phyloP scores from a whole-genome alignment of 2,113 vertebrate genomes.

The Geococcyx californianus region DNA sequence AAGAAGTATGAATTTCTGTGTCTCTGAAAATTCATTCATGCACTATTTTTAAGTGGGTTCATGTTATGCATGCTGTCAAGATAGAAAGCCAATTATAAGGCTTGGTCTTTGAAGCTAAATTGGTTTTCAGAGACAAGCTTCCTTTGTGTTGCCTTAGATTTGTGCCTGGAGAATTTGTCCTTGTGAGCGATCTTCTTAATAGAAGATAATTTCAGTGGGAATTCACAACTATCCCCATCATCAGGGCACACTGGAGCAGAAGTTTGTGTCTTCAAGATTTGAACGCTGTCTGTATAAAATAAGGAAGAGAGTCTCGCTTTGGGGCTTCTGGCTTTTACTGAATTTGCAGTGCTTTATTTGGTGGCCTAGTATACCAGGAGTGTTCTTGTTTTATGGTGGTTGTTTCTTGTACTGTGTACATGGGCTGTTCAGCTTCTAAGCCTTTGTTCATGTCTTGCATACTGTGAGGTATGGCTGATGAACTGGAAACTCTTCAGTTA shows the following conservation, averaged over 20 bases:
- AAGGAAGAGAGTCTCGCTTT: rapidly evolving
- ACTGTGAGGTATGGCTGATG: background rate
- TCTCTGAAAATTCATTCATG: background rate
- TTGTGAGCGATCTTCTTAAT: background rate
- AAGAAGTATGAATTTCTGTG: background rate
- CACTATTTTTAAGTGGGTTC: background rate
- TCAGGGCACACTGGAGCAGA: background rate
- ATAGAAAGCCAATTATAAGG: background rate
- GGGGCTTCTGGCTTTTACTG: background rate
- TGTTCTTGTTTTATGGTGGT: background rate
- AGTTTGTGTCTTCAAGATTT: background rate
- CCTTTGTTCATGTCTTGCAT: background rate
- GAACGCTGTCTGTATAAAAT: background rate
- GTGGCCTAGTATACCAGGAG: background rate
- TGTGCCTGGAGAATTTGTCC: background rate
- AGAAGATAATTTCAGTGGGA: background rate
- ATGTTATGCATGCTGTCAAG: background rate
- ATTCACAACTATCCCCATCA: background rate
- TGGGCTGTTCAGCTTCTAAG: background rate
- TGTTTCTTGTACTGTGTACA: background rate
- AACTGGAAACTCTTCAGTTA: background rate
- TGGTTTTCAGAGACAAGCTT: background rate
- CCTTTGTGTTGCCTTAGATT: background rate
- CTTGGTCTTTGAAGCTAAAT: background rate
- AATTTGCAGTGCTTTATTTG: background rate